Evolutionary conservation across 2,888 invertebrate genomes (phyloP), one percentile per base, ranked within the genome.

Genomic region (Drosophila lutescens): DNA sequence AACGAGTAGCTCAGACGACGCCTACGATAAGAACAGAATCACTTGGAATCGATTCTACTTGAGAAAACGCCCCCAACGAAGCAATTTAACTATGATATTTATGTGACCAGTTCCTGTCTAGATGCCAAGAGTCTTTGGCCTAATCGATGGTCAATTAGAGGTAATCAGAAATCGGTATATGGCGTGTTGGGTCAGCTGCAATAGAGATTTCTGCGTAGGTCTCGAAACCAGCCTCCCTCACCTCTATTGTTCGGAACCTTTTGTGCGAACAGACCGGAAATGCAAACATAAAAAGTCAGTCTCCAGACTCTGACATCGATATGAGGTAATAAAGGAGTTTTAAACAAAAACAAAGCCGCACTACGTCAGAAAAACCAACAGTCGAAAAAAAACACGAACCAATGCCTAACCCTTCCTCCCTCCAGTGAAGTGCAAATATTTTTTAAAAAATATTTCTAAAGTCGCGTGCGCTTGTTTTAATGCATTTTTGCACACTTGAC

Each of bases 401-500:
- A 56, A 40, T 43, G 34, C 53, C 46, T 4, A 51, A 40, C 17
- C 40, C 9, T 26, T 10, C 15, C 53, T 32, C 55, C 50, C 50
- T 46, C 46, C 50, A 55, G 40, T 80, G 68, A 77, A 84, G 79
- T 83, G 85, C 71, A 72, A 59, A 60, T 75, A 56, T 76, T 74
- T 65, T 75, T 69, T 53, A 46, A 54, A 51, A 59, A 53, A 74
- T 61, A 68, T 76, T 72, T 44, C 17, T 12, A 59, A 73, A 80
- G 80, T 80, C 79, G 84, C 83, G 83, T 81, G 86, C 78, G 82
- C 46, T 66, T 66, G 63, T 66, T 66, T 86, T 80, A 82, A 85
- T 84, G 82, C 82, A 82, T 72, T 86, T 86, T 86, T 83, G 85
- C 86, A 86, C 86, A 86, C 86, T 86, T 86, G 85, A 86, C 86